Evolutionary conservation across 2,888 invertebrate species (phyloP), one percentile per base, ranked within the genome.

Genomic region (Metopia argyrocephala): DNA sequence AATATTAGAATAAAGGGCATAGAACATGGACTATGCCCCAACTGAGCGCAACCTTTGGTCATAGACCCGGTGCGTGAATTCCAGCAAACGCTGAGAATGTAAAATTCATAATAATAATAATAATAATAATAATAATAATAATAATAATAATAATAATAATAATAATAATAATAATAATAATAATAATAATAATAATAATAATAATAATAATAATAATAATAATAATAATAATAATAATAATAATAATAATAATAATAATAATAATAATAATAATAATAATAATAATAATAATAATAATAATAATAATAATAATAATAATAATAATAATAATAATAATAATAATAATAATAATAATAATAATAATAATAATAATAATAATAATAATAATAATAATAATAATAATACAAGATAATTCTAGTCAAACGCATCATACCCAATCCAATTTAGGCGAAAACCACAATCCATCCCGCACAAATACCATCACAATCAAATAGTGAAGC

Each of bases 261-360:
- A 57, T 57, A 9, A 57, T 57, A 9, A 57, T 57, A 20, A 57
- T 5, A 57, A 20, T 57, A 20, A 20, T 57, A 57, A 57, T 57
- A 57, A 57, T 57, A 57, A 57, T 57, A 57, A 57, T 9, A 57
- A 57, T 20, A 57, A 57, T 57, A 20, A 57, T 57, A 57, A n/a
- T 57, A 57, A n/a, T 25, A 57, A 57, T n/a, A 57, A 57, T n/a
- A 57, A 57, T 57, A 3, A 57, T 57, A 57, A 57, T 57, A 57
- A 57, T 57, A 18, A 18, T 57, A 57, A 18, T 57, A 57, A 57
- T 57, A 57, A 18, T 18, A 21, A 21, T 57, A 57, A 57, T 57
- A 57, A 2, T 18, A 18, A 57, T 57, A 57, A 57, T 57, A 5
- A n/a, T n/a, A 57, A 12, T 5, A n/a, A 21, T 57, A 61, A 61